Evolutionary conservation across 2,797 vertebrate genomes (phyloP), one percentile per base, ranked within the genome.

Genomic region (Gambusia yucatana): DNA sequence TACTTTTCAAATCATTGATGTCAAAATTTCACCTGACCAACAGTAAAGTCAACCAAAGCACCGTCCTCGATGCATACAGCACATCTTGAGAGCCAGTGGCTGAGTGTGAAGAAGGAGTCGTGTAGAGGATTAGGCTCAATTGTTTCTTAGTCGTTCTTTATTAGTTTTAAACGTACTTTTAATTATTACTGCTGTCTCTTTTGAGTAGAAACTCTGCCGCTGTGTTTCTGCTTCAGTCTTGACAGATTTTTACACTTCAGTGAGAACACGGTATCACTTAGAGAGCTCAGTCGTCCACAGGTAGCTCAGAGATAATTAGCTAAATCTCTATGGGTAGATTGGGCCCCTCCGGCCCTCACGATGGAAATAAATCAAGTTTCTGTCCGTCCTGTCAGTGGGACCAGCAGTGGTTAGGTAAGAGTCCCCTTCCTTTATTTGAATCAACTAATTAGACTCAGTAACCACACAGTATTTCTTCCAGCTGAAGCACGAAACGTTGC

Each of bases 221-320:
- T 43, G 65, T 43, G 30, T 43, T 69, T 69, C 65, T 69, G 65
- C 22, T 13, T 65, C 65, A 2, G 39, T 20, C 70, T 72, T 47
- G n/a, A 72, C 70, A 63, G 16, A 41, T 75, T 73, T 57, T 61
- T 78, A 63, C 77, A 77, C 82, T 78, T 88, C 70, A 46, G 16
- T 59, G 39, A 39, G 72, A 77, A 70, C 20, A 33, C 41, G 52
- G 63, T 74, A 72, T 79, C 33, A 61, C 61, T 82, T 43, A 41
- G 36, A 61, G 46, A 52, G 78, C 11, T n/a, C 63, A 65, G 30
- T 80, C 81, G 77, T 77, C 83, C 76, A 84, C 87, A 89, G 91
- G 85, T 84, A 87, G 83, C 65, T 83, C 78, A 74, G 76, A 92
- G 87, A 94, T 91, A 91, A 94, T 94, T 92, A 93, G 87, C 63